Conservation (phyloP, 1,140 invertebrate species). For the Melitaea cinxia region DNA sequence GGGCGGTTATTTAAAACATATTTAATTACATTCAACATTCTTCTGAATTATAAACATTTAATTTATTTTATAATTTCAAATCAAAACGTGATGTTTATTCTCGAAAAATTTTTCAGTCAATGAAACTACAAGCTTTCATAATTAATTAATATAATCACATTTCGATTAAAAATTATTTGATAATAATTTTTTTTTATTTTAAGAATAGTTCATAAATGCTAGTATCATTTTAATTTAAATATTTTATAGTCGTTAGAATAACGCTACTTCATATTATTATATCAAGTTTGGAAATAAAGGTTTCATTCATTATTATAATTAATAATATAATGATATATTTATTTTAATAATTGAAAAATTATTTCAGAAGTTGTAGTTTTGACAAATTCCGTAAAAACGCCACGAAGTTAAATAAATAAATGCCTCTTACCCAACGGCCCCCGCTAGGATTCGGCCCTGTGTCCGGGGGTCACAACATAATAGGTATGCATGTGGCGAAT, state of each 20-base stretch:
- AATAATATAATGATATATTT: not conserved
- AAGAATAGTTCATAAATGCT: slow-evolving; percentile 5
- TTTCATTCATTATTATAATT: not conserved
- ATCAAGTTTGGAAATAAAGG: not conserved
- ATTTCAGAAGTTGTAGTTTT: not conserved
- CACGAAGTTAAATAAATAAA: too few relatives aligned
- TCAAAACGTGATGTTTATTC: not conserved
- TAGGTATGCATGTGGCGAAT: too few relatives aligned
- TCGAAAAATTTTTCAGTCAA: not conserved
- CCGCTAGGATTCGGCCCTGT: too few relatives aligned
- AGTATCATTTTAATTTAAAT: not conserved
- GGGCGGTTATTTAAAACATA: not conserved
- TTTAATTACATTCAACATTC: not conserved
- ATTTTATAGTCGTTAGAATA: not conserved
- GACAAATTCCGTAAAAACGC: not conserved
- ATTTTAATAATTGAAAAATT: not conserved
- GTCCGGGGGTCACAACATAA: too few relatives aligned
- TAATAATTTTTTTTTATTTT: not conserved
- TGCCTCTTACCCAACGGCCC: too few relatives aligned
- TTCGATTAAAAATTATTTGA: not conserved
- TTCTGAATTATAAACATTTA: not conserved
- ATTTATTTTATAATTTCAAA: not conserved
- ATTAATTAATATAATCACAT: not conserved
- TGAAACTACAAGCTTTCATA: not conserved
- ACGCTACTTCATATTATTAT: not conserved